Base-by-base conservation (phyloP, 1,140 invertebrate species). In the Nephila pilipes region DNA sequence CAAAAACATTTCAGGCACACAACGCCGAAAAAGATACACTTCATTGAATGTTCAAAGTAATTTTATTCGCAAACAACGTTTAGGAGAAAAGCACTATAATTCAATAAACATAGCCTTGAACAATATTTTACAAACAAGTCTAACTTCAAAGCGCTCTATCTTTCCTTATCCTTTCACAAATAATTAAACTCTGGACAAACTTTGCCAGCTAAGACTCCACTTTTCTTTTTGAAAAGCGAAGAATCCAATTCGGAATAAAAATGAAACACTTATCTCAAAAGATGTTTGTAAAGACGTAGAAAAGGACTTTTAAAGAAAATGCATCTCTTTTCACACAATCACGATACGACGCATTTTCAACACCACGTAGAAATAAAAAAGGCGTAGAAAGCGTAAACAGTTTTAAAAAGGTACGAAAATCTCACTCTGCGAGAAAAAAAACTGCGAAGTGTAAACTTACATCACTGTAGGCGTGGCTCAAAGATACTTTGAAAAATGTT, bases 401-500 rank as follows among this genome's bases (percentile, higher is more conserved):
- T 80, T 90, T 90, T 90, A 80, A 90, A 90, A 80, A 79, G 65
- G 65, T 89, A 79, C 63, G 32, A 54, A 89, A 89, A 89, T 79
- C 58, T 54, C 57, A 60, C 55, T 55, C 32, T 46, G 63, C 54
- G 32, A 88, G 60, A 85, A 85, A 36, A 46, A 80, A 80, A 90
- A n/a, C 22, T 55, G 54, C 65, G 54, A 36, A 69, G 87, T 80
- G 69, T 79, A 90, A 90, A 58, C 88, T 80, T 80, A 80, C 88
- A 90, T 90, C 65, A 90, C 65, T 38, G 54, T 32, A 58, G 88
- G 88, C 88, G 88, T 90, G 88, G 75, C 38, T 3, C 46, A 36
- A 80, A 80, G 88, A 90, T 90, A 80, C 88, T 90, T 90, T 80
- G 88, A 90, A 90, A 90, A 90, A 90, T 90, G 75, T 90, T 90